Conservation (phyloP, 2,113 vertebrate genomes). For the Mirza zaza region DNA sequence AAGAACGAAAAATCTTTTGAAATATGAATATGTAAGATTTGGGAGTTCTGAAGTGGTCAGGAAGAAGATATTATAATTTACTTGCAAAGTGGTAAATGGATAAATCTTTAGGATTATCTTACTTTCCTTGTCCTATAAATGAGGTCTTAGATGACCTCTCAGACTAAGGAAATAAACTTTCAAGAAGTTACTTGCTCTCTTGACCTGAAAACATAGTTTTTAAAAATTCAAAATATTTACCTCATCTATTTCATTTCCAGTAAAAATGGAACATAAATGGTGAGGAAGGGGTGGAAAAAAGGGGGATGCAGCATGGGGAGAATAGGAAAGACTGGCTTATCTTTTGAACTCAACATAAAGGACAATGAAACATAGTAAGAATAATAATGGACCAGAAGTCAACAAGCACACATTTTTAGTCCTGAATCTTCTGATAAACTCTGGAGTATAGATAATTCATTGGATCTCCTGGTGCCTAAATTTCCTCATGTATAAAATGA, state of each 20-base stretch:
- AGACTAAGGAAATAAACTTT: constrained; percentile 11
- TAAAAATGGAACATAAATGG: neutral
- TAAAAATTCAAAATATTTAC: constrained; percentile 6
- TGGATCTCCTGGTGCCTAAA: neutral
- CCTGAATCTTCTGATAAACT: neutral
- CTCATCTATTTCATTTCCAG: constrained; percentile 24
- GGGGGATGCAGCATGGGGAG: neutral
- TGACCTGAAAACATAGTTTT: neutral
- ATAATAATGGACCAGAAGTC: neutral
- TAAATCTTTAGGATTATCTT: neutral
- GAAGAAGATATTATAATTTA: neutral
- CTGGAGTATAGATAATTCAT: neutral
- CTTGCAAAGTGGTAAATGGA: neutral
- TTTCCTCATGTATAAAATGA: neutral
- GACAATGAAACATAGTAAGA: neutral
- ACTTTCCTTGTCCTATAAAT: neutral
- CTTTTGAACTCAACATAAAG: neutral
- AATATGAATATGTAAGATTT: neutral
- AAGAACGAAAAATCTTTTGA: constrained; percentile 45
- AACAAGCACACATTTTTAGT: neutral
- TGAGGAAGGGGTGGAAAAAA: neutral
- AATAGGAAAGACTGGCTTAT: neutral
- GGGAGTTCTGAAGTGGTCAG: neutral
- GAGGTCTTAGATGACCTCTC: neutral
- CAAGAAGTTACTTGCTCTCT: neutral